Base-by-base conservation (phyloP, 2,113 vertebrate species). In the Pycnonotus jocosus region DNA sequence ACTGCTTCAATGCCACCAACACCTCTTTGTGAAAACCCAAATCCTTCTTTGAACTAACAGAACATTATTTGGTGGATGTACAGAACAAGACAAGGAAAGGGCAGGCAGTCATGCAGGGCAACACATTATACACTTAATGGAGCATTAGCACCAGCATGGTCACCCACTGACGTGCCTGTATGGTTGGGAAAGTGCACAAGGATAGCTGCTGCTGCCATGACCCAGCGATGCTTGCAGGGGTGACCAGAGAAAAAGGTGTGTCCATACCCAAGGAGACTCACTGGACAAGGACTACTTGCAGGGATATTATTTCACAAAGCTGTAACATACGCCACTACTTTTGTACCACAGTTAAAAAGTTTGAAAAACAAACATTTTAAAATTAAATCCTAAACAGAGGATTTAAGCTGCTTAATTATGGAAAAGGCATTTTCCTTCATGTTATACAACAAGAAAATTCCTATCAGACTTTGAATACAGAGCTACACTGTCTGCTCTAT, bases 61-160 rank as follows among this genome's bases (percentile, higher is more conserved):
- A 84, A 37, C 6, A 11, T 27, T 60, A 28, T 65, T 83, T 85
- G 37, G 79, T 0, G 1, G 33, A 19, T 44, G 11, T 40, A 47
- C 54, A 18, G 4, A 89, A 88, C 1, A 3, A 76, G 81, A 77
- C 44, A 42, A 65, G 81, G 85, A 90, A 80, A 92, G 44, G 54
- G 65, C 74, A 92, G 64, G 42, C 87, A 77, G 53, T 66, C 94
- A 77, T 35, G 74, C 81, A 87, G 81, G 81, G 44, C 58, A 71
- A 74, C 81, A 64, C 30, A 83, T 90, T 69, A 81, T 9, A 80
- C 78, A 83, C 93, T 60, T 91, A 91, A 80, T 8, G 90, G 71
- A 92, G 68, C 90, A 82, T 18, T 76, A 64, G 66, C 66, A 83
- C 64, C 72, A 88, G 69, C 72, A 83, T 12, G 21, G 7, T 19